Evolutionary conservation across 2,888 invertebrate species (phyloP).

Genomic region (Nezara viridula): DNA sequence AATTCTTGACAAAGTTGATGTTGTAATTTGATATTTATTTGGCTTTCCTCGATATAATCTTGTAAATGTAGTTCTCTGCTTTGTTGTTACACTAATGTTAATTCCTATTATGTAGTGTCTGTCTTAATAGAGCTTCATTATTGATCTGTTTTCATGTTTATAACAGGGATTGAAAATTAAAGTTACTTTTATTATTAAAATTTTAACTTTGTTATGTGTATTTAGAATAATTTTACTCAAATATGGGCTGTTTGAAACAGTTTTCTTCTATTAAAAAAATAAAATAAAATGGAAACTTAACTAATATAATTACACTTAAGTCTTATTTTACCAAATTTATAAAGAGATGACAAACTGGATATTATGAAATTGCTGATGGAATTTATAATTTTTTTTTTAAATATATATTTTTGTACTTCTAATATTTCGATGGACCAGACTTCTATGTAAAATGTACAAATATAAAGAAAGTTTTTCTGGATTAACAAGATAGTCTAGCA

Average conservation of each 20-base stretch:
- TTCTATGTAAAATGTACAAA: no score
- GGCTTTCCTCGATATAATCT: conserved; percentile 39
- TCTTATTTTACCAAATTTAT: neutral
- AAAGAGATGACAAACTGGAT: no score
- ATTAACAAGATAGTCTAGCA: no score
- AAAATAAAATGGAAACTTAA: neutral
- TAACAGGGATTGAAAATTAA: neutral
- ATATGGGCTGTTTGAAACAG: neutral
- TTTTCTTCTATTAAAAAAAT: neutral
- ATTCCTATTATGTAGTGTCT: conserved; percentile 41
- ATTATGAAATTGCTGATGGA: neutral
- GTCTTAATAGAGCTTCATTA: conserved; percentile 16
- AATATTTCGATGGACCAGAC: no score
- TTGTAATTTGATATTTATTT: conserved; percentile 35
- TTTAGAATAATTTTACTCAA: neutral
- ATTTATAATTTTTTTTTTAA: neutral
- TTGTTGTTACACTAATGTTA: conserved; percentile 18
- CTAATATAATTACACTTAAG: neutral
- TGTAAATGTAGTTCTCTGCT: conserved; percentile 29
- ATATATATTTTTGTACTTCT: no score
- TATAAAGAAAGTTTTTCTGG: no score
- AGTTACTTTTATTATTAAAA: conserved; percentile 1
- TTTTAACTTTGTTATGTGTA: neutral
- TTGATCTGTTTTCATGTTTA: conserved; percentile 21
- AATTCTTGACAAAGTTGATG: conserved; percentile 37